Base-by-base conservation (phyloP, 2,888 invertebrate genomes). In the Agelastica alni region DNA sequence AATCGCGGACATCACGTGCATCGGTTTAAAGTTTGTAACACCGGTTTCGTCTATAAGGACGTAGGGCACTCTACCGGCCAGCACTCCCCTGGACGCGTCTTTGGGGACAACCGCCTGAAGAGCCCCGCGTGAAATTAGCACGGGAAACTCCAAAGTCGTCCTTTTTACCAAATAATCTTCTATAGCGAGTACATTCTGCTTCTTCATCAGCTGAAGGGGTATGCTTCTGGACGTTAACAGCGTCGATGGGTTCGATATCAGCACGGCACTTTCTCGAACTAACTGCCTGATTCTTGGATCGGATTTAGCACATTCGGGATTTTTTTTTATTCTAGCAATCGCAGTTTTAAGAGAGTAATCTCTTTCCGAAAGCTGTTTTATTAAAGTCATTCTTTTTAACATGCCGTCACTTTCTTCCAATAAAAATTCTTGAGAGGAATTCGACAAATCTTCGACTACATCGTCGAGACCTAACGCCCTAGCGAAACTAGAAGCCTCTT, bases 1-100 rank as follows among this genome's bases (percentile, higher is more conserved):
- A 49, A 88, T 75, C 1, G 87, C 87, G 17, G 85, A 84, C 72
- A 88, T 86, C 52, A 87, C 88, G 68, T 88, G 87, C 64, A 88
- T 78, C 14, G 89, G 89, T 68, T 88, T 88, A 68, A 90, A 89
- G 67, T 86, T 85, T 52, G 84, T 83, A 26, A 90, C 84, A 16
- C 91, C 90, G 60, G 81, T 84, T 73, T 91, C 90, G 65, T 90
- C 89, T 2, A 91, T 81, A 5, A 90, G 84, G 7, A 87, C 86
- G 69, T 90, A 91, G 1, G 89, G 83, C 0, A 89, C 83, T 75
- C 88, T 82, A 2, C 90, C 90, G 1, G 87, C 86, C 6, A 89
- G 75, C 1, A 90, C 89, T 12, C 85, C 84, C 22, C 87, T 81
- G 49, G 88, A 85, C 0, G 88, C 86, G 73, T 90, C 89, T 46